phyloP scores from a whole-genome alignment of 2,113 vertebrate species.

The Paracanthobrama guichenoti region DNA sequence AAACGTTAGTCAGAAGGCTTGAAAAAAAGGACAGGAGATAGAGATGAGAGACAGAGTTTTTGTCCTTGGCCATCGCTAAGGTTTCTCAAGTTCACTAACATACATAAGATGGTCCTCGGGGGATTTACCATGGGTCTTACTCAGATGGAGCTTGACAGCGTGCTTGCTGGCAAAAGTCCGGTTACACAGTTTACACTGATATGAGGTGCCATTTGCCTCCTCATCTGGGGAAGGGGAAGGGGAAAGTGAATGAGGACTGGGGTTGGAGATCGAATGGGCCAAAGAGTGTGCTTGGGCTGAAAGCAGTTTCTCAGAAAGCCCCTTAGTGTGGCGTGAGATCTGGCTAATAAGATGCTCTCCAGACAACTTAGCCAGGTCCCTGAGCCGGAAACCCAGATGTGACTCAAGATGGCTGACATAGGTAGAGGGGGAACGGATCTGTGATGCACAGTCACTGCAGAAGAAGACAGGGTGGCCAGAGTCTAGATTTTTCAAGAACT shows the following conservation, averaged over 20 bases:
- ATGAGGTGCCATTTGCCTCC: constrained; percentile 81
- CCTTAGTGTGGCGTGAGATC: constrained; percentile 89
- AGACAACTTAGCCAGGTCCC: constrained; percentile 95
- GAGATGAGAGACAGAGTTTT: constrained; percentile 48
- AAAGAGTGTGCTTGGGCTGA: constrained; percentile 72
- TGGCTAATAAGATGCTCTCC: constrained; percentile 92
- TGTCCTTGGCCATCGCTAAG: constrained; percentile 83
- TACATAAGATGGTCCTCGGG: constrained; percentile 98
- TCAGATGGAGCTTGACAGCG: constrained; percentile 98
- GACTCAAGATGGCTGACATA: constrained; percentile 98
- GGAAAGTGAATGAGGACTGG: constrained; percentile 65
- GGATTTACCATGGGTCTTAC: constrained; percentile 98
- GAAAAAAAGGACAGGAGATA: constrained; percentile 59
- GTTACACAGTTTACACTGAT: constrained; percentile 98
- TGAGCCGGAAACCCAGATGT: constrained; percentile 95
- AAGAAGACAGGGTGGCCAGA: constrained; percentile 98
- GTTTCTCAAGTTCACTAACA: constrained; percentile 94
- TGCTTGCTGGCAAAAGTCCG: constrained; percentile 99
- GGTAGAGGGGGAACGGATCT: constrained; percentile 97
- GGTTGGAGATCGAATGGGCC: constrained; percentile 69
- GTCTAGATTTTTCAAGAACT: constrained; percentile 99
- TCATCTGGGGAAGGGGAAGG: constrained; percentile 85
- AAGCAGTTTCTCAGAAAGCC: constrained; percentile 91
- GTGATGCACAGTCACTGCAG: constrained; percentile 98
- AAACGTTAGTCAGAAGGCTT: constrained; percentile 68